phyloP scores from a whole-genome alignment of 2,888 invertebrate genomes.

The Heliothis peltigera region DNA sequence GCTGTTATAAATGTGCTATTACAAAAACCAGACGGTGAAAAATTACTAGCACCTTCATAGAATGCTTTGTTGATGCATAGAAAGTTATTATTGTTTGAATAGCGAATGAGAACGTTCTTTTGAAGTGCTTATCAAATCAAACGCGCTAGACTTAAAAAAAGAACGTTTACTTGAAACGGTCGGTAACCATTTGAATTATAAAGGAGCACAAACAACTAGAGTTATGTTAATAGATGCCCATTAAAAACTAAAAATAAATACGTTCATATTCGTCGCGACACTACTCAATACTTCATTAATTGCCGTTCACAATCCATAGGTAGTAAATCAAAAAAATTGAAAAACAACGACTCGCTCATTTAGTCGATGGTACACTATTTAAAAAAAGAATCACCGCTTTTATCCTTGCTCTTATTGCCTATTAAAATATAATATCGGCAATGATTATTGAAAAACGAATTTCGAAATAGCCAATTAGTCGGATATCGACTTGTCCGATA shows the following conservation, averaged over 20 bases:
- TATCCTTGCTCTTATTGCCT: slow-evolving; percentile 80
- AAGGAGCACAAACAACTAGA: slow-evolving; percentile 66
- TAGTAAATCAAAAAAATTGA: slow-evolving; percentile 81
- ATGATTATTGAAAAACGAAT: slow-evolving; percentile 84
- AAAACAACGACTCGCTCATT: slow-evolving; percentile 82
- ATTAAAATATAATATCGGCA: slow-evolving; percentile 84
- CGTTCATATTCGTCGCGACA: slow-evolving; percentile 73
- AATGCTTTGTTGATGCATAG: slow-evolving; percentile 65
- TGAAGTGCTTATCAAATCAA: background rate
- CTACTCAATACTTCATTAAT: slow-evolving; percentile 84
- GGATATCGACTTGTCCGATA: slow-evolving; percentile 68
- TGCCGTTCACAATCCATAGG: slow-evolving; percentile 81
- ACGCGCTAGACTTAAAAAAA: background rate
- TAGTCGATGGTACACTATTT: slow-evolving; percentile 77
- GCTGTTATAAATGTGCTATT: slow-evolving; percentile 83
- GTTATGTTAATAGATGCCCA: slow-evolving; percentile 67
- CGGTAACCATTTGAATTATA: slow-evolving; percentile 56
- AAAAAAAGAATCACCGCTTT: slow-evolving; percentile 69
- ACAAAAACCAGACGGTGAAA: slow-evolving; percentile 81
- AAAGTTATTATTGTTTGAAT: slow-evolving; percentile 34
- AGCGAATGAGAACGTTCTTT: slow-evolving; percentile 12
- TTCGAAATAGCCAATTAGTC: slow-evolving; percentile 83
- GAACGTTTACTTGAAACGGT: slow-evolving; percentile 2
- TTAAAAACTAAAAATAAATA: slow-evolving; percentile 60
- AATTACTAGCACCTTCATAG: slow-evolving; percentile 67